phyloP scores from a whole-genome alignment of 1,140 invertebrate genomes.

The Dinoponera quadriceps region DNA sequence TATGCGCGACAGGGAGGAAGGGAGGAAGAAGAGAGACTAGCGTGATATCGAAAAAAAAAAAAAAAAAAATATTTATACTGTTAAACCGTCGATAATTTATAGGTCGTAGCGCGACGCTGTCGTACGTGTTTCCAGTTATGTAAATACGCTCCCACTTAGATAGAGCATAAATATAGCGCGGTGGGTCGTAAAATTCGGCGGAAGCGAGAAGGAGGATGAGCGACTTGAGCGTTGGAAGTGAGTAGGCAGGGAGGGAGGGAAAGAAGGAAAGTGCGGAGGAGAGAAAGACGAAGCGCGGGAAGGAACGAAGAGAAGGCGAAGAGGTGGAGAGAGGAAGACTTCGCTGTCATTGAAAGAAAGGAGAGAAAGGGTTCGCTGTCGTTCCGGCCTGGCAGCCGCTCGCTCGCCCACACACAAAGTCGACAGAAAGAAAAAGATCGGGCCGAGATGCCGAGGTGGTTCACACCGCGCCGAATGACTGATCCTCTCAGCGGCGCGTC shows the following conservation, averaged over 20 bases:
- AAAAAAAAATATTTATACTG: constrained; percentile 10
- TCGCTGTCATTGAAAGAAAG: neutral
- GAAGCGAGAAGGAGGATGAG: constrained; percentile 31
- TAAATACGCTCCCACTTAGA: constrained; percentile 32
- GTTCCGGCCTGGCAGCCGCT: constrained; percentile 52
- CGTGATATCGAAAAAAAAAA: constrained; percentile 1
- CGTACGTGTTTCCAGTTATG: constrained; percentile 33
- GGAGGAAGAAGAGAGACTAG: neutral
- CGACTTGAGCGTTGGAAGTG: neutral
- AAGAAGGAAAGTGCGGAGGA: neutral
- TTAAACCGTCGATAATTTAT: constrained; percentile 44
- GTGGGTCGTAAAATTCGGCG: constrained; percentile 48
- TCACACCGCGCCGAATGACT: constrained; percentile 76
- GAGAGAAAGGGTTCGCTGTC: constrained; percentile 45
- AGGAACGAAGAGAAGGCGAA: neutral
- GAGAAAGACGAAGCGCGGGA: neutral
- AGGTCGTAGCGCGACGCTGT: constrained; percentile 3
- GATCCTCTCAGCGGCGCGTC: constrained; percentile 82
- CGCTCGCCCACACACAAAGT: constrained; percentile 73
- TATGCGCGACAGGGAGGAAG: neutral
- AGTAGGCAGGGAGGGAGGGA: neutral
- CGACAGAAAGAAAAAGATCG: constrained; percentile 73
- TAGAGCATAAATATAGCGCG: constrained; percentile 51
- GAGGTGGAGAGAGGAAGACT: neutral
- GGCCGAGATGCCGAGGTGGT: constrained; percentile 66